Conservation (phyloP, 2,888 invertebrate genomes). For the Himalopsyche kuldschensis region DNA sequence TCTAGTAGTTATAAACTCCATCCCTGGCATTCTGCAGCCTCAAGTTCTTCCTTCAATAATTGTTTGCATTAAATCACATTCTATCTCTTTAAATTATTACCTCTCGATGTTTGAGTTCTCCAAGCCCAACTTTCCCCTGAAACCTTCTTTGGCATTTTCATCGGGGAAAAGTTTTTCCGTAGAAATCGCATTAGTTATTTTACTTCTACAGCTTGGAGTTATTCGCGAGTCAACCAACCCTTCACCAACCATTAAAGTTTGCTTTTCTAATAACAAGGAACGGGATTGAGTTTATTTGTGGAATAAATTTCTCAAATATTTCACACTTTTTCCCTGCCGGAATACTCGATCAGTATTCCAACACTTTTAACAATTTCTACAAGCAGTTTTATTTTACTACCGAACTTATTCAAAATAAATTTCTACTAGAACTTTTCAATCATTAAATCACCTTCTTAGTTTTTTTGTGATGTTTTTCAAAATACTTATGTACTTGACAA, state of each 20-base stretch:
- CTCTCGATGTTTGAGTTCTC: conserved; percentile 19
- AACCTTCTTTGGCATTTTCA: background rate
- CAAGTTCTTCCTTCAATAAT: conserved; percentile 9
- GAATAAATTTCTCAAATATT: background rate
- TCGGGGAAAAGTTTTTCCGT: background rate
- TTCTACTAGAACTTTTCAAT: too few relatives aligned
- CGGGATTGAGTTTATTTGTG: background rate
- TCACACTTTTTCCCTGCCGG: too few relatives aligned
- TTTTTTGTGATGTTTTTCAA: too few relatives aligned
- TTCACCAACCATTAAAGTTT: background rate
- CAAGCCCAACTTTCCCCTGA: background rate
- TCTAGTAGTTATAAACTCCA: background rate
- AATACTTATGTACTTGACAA: too few relatives aligned
- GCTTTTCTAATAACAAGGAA: background rate
- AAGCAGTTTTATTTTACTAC: too few relatives aligned
- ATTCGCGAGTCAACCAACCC: background rate
- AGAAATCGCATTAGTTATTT: background rate
- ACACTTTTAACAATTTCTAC: too few relatives aligned
- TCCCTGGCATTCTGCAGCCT: background rate
- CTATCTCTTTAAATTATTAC: conserved; percentile 30
- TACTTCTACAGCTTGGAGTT: background rate
- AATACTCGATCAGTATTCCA: too few relatives aligned
- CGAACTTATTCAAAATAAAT: too few relatives aligned
- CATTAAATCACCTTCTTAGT: too few relatives aligned
- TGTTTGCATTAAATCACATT: conserved; percentile 30